phyloP scores from a whole-genome alignment of 2,113 vertebrate species.

The Chlamydotis undulata region DNA sequence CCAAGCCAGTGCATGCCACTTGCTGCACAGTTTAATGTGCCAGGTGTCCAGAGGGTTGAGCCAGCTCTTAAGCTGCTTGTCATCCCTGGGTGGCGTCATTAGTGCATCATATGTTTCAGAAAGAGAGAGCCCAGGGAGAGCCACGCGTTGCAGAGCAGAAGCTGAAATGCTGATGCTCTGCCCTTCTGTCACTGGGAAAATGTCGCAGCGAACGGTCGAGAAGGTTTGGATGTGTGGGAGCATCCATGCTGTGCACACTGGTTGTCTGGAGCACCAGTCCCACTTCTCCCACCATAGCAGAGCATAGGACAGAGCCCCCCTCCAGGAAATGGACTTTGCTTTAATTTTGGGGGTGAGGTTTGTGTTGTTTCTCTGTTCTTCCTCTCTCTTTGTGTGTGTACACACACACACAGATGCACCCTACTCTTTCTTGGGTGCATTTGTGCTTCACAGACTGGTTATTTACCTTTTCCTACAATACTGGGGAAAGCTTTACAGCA shows the following conservation, averaged over 20 bases:
- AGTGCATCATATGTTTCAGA: conserved; percentile 60
- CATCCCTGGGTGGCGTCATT: conserved; percentile 58
- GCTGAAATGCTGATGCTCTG: background rate
- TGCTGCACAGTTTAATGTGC: background rate
- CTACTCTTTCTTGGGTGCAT: background rate
- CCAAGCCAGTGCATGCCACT: conserved; percentile 3
- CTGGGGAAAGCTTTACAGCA: background rate
- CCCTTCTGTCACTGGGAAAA: background rate
- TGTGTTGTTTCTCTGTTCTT: background rate
- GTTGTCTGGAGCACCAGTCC: background rate
- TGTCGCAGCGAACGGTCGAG: accelerated
- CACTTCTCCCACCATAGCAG: background rate
- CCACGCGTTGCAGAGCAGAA: background rate
- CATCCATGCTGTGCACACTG: background rate
- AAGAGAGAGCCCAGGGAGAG: conserved; percentile 14
- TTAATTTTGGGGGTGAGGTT: background rate
- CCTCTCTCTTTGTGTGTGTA: background rate
- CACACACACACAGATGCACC: accelerated
- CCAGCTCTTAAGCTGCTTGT: conserved; percentile 64
- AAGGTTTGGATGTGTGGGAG: background rate
- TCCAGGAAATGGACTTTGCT: background rate
- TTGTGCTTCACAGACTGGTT: background rate
- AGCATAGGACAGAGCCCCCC: background rate
- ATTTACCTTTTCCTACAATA: background rate
- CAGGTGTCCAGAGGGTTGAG: conserved; percentile 52